Evolutionary conservation across 2,888 invertebrate species (phyloP).

Genomic region (Rutpela maculata): DNA sequence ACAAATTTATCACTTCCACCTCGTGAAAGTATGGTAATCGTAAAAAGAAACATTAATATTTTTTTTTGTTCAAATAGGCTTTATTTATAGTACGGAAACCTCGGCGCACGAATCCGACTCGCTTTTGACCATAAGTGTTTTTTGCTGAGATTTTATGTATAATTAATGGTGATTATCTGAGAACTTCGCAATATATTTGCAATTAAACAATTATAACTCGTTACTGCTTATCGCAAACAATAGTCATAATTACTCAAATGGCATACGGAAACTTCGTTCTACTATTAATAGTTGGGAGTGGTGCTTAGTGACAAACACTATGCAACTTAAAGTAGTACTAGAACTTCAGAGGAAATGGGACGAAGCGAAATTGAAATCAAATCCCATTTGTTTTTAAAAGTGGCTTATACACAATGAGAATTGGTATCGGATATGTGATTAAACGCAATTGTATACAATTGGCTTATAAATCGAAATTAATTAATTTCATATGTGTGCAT

Average conservation of each 20-base stretch:
- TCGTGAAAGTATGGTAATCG: too few species aligned
- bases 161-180: background rate
- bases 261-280: constrained; percentile 18
- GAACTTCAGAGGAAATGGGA: background rate
- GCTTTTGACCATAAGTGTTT: too few species aligned
- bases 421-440: constrained; percentile 13
- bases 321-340: constrained; percentile 4
- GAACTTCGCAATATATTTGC: constrained; percentile 14
- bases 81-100: too few species aligned
- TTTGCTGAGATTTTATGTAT: too few species aligned
- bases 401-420: background rate
- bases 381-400: constrained; percentile 24
- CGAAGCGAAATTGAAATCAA: background rate
- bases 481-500: constrained; percentile 12
- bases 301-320: constrained; percentile 9
- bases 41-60: too few species aligned
- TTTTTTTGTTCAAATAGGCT: too few species aligned
- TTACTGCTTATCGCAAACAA: background rate
- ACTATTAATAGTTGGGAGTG: constrained; percentile 17
- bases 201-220: constrained; percentile 8
- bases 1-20: too few species aligned
- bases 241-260: constrained; percentile 16
- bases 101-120: too few species aligned
- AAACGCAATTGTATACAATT: background rate
- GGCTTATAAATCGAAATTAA: background rate